phyloP scores from a whole-genome alignment of 2,888 invertebrate species.

The Augiades crinisus region DNA sequence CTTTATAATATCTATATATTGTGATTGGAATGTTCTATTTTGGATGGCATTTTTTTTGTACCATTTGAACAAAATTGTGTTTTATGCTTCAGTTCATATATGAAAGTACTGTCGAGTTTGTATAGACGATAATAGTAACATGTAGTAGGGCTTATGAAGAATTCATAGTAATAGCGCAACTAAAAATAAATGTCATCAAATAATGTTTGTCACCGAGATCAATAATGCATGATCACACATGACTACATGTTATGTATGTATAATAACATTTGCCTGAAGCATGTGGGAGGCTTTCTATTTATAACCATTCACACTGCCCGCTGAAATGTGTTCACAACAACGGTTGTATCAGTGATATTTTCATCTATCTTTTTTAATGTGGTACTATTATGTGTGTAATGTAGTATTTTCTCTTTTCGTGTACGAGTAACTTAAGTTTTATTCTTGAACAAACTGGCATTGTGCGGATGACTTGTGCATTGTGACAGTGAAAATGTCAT shows the following conservation, averaged over 20 bases:
- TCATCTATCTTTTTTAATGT: constrained; percentile 16
- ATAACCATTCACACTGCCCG: constrained; percentile 57
- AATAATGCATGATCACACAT: constrained; percentile 6
- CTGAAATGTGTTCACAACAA: constrained; percentile 33
- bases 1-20: too few relatives aligned
- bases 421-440: constrained; percentile 7
- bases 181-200: neutral
- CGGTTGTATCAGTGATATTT: constrained; percentile 22
- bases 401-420: constrained; percentile 15
- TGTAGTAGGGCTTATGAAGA: too few relatives aligned
- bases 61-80: neutral
- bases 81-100: too few relatives aligned
- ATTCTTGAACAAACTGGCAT: constrained; percentile 1
- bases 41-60: too few relatives aligned
- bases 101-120: too few relatives aligned
- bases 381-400: constrained; percentile 9
- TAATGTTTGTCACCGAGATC: constrained; percentile 26
- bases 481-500: constrained; percentile 46
- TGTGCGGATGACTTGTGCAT: constrained; percentile 33
- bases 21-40: too few relatives aligned
- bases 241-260: constrained; percentile 14
- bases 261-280: constrained; percentile 43
- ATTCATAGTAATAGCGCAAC: neutral
- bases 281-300: constrained; percentile 64
- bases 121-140: too few relatives aligned